Conservation (phyloP, 2,888 invertebrate genomes). For the Drosophila kuntzei region DNA sequence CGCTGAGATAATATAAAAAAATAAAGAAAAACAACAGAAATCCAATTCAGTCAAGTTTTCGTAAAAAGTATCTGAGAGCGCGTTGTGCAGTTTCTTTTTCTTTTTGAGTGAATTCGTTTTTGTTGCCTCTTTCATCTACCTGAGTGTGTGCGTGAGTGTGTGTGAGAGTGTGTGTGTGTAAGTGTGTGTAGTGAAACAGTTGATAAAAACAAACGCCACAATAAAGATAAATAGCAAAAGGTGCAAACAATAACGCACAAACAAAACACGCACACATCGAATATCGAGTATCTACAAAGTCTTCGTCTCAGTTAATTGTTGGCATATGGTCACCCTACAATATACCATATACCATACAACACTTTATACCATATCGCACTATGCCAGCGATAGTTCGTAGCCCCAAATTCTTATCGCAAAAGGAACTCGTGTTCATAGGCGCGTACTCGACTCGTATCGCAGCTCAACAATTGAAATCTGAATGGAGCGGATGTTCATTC, state of each 20-base stretch:
- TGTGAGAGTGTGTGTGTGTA: slow-evolving; percentile 29
- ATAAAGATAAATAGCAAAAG: slow-evolving; percentile 79
- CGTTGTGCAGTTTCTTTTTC: slow-evolving; percentile 68
- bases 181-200: slow-evolving; percentile 61
- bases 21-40: slow-evolving; percentile 36
- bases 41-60: slow-evolving; percentile 57
- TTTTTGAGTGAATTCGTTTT: slow-evolving; percentile 71
- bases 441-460: slow-evolving; percentile 56
- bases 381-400: slow-evolving; percentile 71
- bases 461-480: slow-evolving; percentile 68
- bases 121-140: slow-evolving; percentile 62
- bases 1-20: slow-evolving; percentile 49
- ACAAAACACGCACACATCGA: slow-evolving; percentile 4
- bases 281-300: background rate
- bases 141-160: slow-evolving; percentile 33
- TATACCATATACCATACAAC: background rate
- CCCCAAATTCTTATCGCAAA: slow-evolving; percentile 84
- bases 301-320: slow-evolving; percentile 4
- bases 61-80: slow-evolving; percentile 74
- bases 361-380: slow-evolving; percentile 45
- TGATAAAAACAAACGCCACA: slow-evolving; percentile 76
- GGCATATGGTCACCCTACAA: slow-evolving; percentile 12
- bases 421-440: slow-evolving; percentile 79
- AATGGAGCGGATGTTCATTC: slow-evolving; percentile 76
- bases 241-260: slow-evolving; percentile 64